Conservation (phyloP, 1,140 invertebrate species). For the Rhizoglyphus robini region DNA sequence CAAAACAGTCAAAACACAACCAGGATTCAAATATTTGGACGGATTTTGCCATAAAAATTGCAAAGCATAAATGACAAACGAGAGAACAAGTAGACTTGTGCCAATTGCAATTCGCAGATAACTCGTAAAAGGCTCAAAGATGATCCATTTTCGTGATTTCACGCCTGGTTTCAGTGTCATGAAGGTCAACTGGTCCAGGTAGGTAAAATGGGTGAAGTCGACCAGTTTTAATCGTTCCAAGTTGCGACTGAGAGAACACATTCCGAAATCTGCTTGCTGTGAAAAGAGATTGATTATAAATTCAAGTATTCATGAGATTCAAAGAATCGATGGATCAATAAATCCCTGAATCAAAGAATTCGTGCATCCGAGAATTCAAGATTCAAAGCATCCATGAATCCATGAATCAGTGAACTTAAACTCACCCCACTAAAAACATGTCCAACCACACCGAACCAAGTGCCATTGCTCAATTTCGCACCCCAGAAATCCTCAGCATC, state of each 20-base stretch:
- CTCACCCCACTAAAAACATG: neutral
- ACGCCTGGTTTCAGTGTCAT: neutral
- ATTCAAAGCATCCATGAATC: too few species aligned
- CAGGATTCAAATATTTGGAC: too few species aligned
- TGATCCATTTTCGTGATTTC: neutral
- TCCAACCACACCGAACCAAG: neutral
- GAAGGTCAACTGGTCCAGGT: neutral
- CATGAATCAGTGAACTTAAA: too few species aligned
- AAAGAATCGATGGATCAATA: too few species aligned
- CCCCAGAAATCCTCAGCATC: neutral
- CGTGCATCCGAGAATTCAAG: too few species aligned
- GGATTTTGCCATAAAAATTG: too few species aligned
- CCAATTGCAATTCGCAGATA: neutral
- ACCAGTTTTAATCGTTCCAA: neutral
- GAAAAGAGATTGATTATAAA: neutral
- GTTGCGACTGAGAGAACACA: neutral
- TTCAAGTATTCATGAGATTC: neutral
- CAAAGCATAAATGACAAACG: neutral
- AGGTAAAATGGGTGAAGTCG: conserved; percentile 1
- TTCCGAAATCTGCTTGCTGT: neutral
- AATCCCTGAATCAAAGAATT: too few species aligned
- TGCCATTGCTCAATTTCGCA: neutral
- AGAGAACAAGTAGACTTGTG: neutral
- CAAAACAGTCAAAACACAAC: too few species aligned
- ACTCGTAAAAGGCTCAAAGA: neutral